Conservation (phyloP, 2,888 invertebrate genomes). For the Chaitophorus viminalis region DNA sequence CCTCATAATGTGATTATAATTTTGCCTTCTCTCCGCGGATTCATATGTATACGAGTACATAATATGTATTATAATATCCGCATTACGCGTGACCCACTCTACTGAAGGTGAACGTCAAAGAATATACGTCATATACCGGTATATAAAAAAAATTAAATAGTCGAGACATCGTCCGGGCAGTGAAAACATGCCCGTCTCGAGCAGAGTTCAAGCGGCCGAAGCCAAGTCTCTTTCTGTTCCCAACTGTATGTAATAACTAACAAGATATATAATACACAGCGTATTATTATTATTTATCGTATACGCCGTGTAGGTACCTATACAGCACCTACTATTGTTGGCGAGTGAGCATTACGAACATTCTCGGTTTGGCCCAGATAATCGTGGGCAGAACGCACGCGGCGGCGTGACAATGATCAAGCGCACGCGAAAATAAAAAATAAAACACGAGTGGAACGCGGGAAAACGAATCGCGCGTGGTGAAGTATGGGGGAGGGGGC, state of each 20-base stretch:
- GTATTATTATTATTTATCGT: background rate
- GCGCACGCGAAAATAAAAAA: conserved; percentile 2
- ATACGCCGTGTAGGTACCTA: background rate
- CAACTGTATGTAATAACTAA: background rate
- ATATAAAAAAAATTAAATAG: background rate
- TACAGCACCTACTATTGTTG: background rate
- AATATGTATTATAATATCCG: too few species aligned
- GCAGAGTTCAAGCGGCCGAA: background rate
- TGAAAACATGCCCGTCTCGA: background rate
- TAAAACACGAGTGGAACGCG: background rate
- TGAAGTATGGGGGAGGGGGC: background rate
- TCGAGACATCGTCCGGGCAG: background rate
- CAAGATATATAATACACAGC: background rate
- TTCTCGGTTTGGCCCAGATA: conserved; percentile 50
- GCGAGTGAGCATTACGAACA: background rate
- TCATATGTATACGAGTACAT: too few species aligned
- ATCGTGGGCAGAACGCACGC: conserved; percentile 49
- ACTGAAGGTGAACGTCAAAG: too few species aligned
- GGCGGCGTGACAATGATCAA: conserved; percentile 34
- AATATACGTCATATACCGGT: background rate
- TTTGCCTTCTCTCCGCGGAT: too few species aligned
- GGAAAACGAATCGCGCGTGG: conserved; percentile 8
- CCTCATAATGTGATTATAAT: too few species aligned
- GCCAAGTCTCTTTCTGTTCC: background rate
- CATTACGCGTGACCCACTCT: too few species aligned